A percentile compares a stretch with the other conserved stretches of the same genome.
These are phyloP conservation scores for Meteorus colon DNA, from an alignment of 2,888 invertebrate species.

Conservation along the genomic window DNA sequence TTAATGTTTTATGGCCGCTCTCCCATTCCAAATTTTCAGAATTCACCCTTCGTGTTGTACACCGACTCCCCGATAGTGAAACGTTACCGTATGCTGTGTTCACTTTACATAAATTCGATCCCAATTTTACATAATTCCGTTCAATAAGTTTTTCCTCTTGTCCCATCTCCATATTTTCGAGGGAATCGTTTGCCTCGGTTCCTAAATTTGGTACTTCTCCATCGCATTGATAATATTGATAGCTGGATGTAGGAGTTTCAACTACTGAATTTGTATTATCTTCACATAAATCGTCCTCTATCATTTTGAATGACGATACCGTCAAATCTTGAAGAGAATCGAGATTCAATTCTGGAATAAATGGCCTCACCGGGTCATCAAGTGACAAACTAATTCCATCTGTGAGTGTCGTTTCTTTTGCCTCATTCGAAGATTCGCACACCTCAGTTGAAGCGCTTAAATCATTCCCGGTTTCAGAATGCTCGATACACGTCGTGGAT, in stretches of 20 bases:
- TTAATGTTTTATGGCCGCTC: conserved; percentile 38
- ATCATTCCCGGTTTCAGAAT: conserved; percentile 28
- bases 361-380: conserved; percentile 59
- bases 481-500: conserved; percentile 31
- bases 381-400: conserved; percentile 54
- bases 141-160: background rate
- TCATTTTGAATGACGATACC: conserved; percentile 63
- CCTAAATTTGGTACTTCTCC: conserved; percentile 3
- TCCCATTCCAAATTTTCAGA: conserved; percentile 48
- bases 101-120: conserved; percentile 40
- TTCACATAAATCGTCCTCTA: conserved; percentile 49
- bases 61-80: conserved; percentile 55
- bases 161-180: conserved; percentile 4
- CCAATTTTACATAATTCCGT: background rate
- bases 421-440: conserved; percentile 58
- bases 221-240: conserved; percentile 38
- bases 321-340: conserved; percentile 67
- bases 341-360: conserved; percentile 67
- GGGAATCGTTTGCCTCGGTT: background rate
- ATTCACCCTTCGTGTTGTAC: conserved; percentile 52
- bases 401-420: conserved; percentile 57
- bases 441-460: conserved; percentile 54
- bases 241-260: conserved; percentile 52
- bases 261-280: conserved; percentile 50
- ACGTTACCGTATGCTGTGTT: conserved; percentile 43